These are phyloP conservation scores for Cryptotis parvus DNA, from an alignment of 2,113 vertebrate genomes.

Conservation along the genomic window DNA sequence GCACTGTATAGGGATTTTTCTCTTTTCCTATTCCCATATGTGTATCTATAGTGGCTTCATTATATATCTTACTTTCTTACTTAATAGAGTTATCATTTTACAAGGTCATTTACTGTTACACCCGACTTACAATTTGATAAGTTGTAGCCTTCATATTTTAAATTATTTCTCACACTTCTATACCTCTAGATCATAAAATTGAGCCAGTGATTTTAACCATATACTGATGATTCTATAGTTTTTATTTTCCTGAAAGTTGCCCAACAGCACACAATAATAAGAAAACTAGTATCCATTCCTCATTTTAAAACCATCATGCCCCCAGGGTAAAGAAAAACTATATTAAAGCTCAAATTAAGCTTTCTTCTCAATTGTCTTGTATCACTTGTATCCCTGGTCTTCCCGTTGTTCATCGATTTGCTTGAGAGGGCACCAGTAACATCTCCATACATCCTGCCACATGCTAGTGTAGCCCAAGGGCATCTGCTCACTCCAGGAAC, in stretches of 20 bases:
- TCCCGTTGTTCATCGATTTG: too few relatives aligned
- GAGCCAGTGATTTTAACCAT: not conserved
- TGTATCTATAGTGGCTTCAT: not conserved
- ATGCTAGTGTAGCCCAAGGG: too few relatives aligned
- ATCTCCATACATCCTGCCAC: too few relatives aligned
- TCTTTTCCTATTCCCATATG: not conserved
- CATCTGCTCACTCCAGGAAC: too few relatives aligned
- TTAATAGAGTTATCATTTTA: slow-evolving; percentile 20
- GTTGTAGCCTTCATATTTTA: slow-evolving; percentile 17
- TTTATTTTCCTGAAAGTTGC: slow-evolving; percentile 21
- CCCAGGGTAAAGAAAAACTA: not conserved
- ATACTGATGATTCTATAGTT: not conserved
- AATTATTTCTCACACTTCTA: not conserved
- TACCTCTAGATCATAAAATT: not conserved
- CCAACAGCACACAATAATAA: not conserved
- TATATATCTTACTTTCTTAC: not conserved
- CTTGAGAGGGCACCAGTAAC: too few relatives aligned
- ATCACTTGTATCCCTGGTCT: too few relatives aligned
- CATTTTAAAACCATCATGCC: slow-evolving; percentile 13
- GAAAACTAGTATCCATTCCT: not conserved
- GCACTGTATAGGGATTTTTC: not conserved
- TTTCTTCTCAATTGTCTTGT: slow-evolving; percentile 31
- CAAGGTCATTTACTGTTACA: slow-evolving; percentile 11
- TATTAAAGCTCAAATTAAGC: not conserved
- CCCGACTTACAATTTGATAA: slow-evolving; percentile 14